These are phyloP conservation scores for Sepiola atlantica DNA, from an alignment of 2,888 invertebrate genomes.

Conservation along the genomic window DNA sequence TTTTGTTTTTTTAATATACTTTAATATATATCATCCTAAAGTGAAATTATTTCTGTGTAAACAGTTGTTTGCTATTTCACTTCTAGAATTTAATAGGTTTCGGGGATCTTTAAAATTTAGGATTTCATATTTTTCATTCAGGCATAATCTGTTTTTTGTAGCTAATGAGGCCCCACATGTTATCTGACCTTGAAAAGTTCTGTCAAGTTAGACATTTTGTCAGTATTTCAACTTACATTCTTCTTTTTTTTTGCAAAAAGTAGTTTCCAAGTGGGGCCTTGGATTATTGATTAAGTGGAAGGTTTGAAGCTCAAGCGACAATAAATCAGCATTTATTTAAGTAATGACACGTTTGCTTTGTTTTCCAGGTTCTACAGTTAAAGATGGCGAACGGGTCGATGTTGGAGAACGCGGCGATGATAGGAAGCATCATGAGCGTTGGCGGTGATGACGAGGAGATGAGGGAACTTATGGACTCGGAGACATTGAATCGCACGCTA, in stretches of 20 bases:
- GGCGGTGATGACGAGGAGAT: slow-evolving; percentile 63
- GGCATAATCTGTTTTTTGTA: too few relatives aligned
- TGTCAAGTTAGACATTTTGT: not conserved
- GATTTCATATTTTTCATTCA: too few relatives aligned
- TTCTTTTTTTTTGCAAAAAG: not conserved
- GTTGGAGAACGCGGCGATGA: slow-evolving; percentile 50
- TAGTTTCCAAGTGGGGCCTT: not conserved
- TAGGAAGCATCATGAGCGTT: slow-evolving; percentile 56
- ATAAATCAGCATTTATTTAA: not conserved
- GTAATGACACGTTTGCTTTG: too few relatives aligned
- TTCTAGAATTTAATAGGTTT: too few relatives aligned
- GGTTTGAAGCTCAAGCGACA: too few relatives aligned
- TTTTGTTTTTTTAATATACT: too few relatives aligned
- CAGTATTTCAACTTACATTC: not conserved
- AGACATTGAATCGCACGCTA: slow-evolving; percentile 66
- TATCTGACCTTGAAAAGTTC: too few relatives aligned
- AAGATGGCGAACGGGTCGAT: slow-evolving; percentile 62
- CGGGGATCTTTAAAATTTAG: too few relatives aligned
- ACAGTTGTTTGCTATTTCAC: too few relatives aligned
- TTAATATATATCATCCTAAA: too few relatives aligned
- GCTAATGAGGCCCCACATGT: too few relatives aligned
- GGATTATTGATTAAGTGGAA: not conserved
- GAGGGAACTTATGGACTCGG: slow-evolving; percentile 65
- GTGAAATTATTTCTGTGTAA: too few relatives aligned
- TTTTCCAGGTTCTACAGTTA: slow-evolving; percentile 70